Evolutionary conservation across 2,888 invertebrate genomes (phyloP), one percentile per base, ranked within the genome.

Genomic region (Coremacera marginata): DNA sequence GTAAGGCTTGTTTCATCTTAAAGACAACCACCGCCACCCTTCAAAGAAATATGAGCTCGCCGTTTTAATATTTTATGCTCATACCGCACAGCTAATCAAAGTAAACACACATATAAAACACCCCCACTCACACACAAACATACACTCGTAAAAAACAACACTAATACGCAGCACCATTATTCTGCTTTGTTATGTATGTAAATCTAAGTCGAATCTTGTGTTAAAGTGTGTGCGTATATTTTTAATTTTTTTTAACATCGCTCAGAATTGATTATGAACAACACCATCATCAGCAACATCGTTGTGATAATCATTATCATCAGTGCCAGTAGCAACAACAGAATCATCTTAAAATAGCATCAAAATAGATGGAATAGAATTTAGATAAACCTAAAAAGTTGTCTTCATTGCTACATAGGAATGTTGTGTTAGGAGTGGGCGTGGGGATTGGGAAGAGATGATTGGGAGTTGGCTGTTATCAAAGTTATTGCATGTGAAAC

Each of bases 401-500:
- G 14, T 60, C 2, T 44, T 44, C 44, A 44, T 11, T 11, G 44
- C 44, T 7, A 7, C 7, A 8, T 37, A 8, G 37, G 37, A 8
- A 8, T 37, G 57, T 57, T 25, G 4, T 57, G 25, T 57, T 25
- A 51, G 7, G 34, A 11, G 22, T 5, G 11, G 14, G 25, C 25
- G 27, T 9, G 16, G 68, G 5, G 7, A 4, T 27, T 49, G 11
- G 44, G 31, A 5, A 31, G 31, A 31, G 31, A 5, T 31, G 31
- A 31, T 31, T 8, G 25, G 27, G 3, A 7, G 16, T 4, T 25
- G 22, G 14, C 25, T 22, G 71, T 22, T 27, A 60, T 14, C 25
- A 60, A 60, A 27, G 19, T 2, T 68, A 27, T 44, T 72, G 72
- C 27, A 16, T 19, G 65, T 9, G 34, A 62, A 55, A 67, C 74